These are phyloP conservation scores for Pinna nobilis DNA, from an alignment of 1,140 invertebrate genomes.

Conservation along the genomic window DNA sequence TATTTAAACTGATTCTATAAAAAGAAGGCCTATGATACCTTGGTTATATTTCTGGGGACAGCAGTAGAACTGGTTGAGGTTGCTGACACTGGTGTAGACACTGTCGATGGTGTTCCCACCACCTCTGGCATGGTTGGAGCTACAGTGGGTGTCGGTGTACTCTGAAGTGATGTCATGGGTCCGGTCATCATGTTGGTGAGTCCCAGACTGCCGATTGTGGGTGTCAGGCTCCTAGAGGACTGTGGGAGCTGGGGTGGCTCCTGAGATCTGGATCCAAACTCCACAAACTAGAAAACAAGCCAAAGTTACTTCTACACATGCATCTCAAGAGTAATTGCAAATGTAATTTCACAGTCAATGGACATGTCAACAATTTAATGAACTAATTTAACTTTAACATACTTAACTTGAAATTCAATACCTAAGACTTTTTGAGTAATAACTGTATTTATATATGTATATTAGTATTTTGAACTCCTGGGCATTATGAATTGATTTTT, in stretches of 20 bases:
- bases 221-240: constrained; percentile 48
- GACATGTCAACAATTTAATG: too few species aligned
- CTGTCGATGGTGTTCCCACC: constrained; percentile 43
- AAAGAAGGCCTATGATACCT: constrained; percentile 3
- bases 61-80: constrained; percentile 76
- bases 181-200: constrained; percentile 18
- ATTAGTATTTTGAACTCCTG: too few species aligned
- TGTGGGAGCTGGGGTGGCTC: constrained; percentile 89
- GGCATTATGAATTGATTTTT: background rate
- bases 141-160: constrained; percentile 47
- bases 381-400: too few species aligned
- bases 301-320: background rate
- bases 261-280: constrained; percentile 89
- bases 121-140: constrained; percentile 47
- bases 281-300: constrained; percentile 82
- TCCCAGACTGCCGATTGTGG: constrained; percentile 36
- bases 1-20: background rate
- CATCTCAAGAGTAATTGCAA: background rate
- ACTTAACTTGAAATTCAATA: too few species aligned
- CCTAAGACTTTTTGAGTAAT: too few species aligned
- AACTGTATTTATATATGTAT: too few species aligned
- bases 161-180: constrained; percentile 12
- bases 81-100: constrained; percentile 28
- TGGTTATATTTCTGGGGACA: constrained; percentile 18
- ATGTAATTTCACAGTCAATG: too few species aligned